A percentile compares a stretch with the other conserved stretches of the same genome.
phyloP scores from a whole-genome alignment of 2,113 vertebrate species.

The Hipposideros armiger region DNA sequence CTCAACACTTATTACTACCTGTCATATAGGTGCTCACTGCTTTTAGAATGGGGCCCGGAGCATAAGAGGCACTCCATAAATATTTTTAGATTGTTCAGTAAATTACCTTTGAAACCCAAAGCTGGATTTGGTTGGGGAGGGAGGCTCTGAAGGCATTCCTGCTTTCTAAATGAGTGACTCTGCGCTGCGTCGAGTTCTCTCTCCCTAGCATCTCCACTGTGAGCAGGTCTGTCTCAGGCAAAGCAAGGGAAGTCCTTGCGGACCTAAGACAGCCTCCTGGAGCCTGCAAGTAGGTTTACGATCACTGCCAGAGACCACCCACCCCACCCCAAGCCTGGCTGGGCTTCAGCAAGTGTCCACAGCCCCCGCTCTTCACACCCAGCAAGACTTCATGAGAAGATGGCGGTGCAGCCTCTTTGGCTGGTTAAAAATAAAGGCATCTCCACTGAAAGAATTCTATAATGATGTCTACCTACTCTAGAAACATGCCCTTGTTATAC shows the following conservation, averaged over 20 bases:
- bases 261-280: background rate
- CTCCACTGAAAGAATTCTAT: background rate
- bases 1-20: background rate
- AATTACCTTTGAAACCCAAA: slow-evolving; percentile 31
- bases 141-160: background rate
- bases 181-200: background rate
- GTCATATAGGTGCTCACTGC: background rate
- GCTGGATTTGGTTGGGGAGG: background rate
- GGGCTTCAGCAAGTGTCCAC: background rate
- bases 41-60: background rate
- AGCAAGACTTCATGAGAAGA: background rate
- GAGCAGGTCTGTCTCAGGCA: slow-evolving; percentile 17
- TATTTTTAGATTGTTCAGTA: background rate
- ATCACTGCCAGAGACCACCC: background rate
- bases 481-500: background rate
- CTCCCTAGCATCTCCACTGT: background rate
- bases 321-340: background rate
- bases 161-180: background rate
- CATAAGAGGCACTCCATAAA: background rate
- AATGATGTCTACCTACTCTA: background rate
- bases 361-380: background rate
- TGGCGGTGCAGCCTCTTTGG: background rate
- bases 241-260: background rate
- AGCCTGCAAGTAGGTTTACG: background rate
- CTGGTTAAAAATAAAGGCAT: slow-evolving; percentile 36